Evolutionary conservation across 2,797 vertebrate species (phyloP).

Genomic region (Brotula barbata): DNA sequence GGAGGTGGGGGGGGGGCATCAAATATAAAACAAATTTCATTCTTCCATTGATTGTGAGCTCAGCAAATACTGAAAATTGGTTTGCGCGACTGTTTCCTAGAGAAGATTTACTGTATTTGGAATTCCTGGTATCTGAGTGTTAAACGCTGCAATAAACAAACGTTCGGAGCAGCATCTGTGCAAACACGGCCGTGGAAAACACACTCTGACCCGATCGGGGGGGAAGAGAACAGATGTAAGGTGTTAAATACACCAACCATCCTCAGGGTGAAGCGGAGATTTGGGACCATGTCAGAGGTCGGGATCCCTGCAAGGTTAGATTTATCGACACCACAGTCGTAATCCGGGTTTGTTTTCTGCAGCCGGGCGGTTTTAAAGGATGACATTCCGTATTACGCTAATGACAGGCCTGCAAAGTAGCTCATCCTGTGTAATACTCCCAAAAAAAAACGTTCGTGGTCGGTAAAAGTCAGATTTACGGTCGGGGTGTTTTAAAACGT

Average conservation of each 20-base stretch:
- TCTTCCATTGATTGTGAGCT: conserved; percentile 1
- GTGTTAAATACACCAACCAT: conserved; percentile 10
- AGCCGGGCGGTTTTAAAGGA: conserved; percentile 48
- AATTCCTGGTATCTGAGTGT: conserved; percentile 57
- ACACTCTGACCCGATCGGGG: conserved; percentile 12
- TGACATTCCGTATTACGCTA: conserved; percentile 59
- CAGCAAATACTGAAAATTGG: neutral
- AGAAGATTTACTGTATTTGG: conserved; percentile 25
- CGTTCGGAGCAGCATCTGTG: conserved; percentile 65
- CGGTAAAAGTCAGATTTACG: conserved; percentile 36
- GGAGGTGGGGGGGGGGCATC: too few species aligned
- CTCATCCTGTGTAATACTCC: conserved; percentile 69
- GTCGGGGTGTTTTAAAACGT: conserved; percentile 16
- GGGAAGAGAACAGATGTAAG: conserved; percentile 18
- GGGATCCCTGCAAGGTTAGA: neutral
- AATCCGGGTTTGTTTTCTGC: conserved; percentile 29
- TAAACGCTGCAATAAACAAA: conserved; percentile 52
- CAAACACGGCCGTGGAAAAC: conserved; percentile 57
- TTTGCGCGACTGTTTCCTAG: neutral
- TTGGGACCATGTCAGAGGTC: neutral
- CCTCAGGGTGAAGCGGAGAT: conserved; percentile 4
- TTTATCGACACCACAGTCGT: too few species aligned
- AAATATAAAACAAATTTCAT: neutral
- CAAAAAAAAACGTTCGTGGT: conserved; percentile 23
- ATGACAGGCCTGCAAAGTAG: conserved; percentile 61